Evolutionary conservation across 2,113 vertebrate species (phyloP).

Genomic region (Delphinapterus leucas): DNA sequence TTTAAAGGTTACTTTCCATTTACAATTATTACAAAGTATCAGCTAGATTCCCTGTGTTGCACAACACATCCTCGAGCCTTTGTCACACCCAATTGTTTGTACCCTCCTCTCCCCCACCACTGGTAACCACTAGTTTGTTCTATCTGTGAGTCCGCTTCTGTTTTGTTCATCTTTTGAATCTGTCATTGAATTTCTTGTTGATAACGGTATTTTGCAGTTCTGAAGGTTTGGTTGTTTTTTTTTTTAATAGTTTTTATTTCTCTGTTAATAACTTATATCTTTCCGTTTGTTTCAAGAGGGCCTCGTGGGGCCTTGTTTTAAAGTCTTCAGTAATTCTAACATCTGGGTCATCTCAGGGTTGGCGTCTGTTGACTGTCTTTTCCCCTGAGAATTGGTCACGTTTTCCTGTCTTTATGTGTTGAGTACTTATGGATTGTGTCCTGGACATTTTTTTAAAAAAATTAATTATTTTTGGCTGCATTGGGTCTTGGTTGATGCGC

Average conservation of each 20-base stretch:
- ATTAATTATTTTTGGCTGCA: no score
- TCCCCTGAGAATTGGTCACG: not conserved
- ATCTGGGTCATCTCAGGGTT: not conserved
- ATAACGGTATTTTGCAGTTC: not conserved
- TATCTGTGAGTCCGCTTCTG: not conserved
- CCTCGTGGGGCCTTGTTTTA: not conserved
- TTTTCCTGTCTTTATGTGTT: not conserved
- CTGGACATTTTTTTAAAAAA: not conserved
- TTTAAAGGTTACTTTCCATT: not conserved
- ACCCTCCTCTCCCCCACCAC: not conserved
- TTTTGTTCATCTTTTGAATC: not conserved
- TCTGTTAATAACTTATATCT: not conserved
- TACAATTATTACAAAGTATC: not conserved
- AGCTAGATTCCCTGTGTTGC: not conserved
- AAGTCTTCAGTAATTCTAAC: not conserved
- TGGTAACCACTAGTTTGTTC: not conserved
- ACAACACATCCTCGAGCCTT: not conserved
- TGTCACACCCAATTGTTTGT: no score
- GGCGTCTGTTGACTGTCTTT: not conserved
- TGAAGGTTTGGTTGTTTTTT: not conserved
- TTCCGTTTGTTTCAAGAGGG: not conserved
- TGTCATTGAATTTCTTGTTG: not conserved
- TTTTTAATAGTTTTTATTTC: not conserved
- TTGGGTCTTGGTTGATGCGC: no score
- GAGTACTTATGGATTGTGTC: not conserved